Percentiles rank a stretch among this genome's conserved stretches.
phyloP scores from a whole-genome alignment of 2,888 invertebrate genomes.

The Phaonia tiefii region DNA sequence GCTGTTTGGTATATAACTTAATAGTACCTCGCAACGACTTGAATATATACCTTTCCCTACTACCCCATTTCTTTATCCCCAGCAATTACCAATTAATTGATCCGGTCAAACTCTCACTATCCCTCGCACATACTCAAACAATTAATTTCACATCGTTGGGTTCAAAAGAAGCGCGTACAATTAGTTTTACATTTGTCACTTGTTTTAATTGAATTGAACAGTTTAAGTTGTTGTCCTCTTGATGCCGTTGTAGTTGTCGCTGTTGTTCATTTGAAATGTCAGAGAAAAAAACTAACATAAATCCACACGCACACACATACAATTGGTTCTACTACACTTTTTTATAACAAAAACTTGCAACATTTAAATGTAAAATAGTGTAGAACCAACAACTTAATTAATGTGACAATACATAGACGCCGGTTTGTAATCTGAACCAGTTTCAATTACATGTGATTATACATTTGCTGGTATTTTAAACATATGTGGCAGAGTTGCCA shows the following conservation, averaged over 20 bases:
- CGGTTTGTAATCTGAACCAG: constrained; percentile 51
- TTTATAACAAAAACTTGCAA: background rate
- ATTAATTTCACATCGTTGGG: background rate
- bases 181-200: constrained; percentile 60
- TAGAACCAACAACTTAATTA: constrained; percentile 59
- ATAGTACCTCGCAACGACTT: too few relatives aligned
- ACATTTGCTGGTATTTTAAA: constrained; percentile 35
- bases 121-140: background rate
- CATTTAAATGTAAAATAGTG: background rate
- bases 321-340: constrained; percentile 17
- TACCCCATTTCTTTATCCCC: too few relatives aligned
- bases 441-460: constrained; percentile 38
- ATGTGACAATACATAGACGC: constrained; percentile 54
- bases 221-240: constrained; percentile 32
- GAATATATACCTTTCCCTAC: too few relatives aligned
- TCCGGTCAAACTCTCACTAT: background rate
- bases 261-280: constrained; percentile 16
- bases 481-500: too few relatives aligned
- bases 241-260: constrained; percentile 38
- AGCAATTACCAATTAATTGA: background rate
- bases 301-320: constrained; percentile 13
- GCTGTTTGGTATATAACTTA: too few relatives aligned
- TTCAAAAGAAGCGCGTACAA: constrained; percentile 29
- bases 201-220: constrained; percentile 62
- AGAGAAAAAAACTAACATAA: constrained; percentile 1